These are phyloP conservation scores for Coilia nasus DNA, from an alignment of 2,797 vertebrate species.

Conservation along the genomic window DNA sequence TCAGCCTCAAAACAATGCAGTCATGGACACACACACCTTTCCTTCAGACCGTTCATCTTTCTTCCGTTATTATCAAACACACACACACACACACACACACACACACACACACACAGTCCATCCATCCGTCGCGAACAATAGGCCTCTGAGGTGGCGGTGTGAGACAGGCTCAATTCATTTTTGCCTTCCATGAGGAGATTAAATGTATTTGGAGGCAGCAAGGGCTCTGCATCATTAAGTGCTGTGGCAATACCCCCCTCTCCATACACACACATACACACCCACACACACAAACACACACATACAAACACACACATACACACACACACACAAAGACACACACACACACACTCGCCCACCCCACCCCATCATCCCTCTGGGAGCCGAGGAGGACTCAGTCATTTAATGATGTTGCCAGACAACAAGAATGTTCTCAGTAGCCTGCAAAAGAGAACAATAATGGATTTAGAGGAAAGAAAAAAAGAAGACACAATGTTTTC, in stretches of 20 bases:
- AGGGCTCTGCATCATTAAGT: constrained; percentile 45
- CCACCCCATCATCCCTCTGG: neutral
- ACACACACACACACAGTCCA: constrained; percentile 24
- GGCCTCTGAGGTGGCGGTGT: constrained; percentile 18
- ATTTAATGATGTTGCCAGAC: constrained; percentile 41
- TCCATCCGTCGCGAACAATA: constrained; percentile 6
- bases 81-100: neutral
- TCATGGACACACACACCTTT: neutral
- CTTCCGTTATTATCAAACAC: neutral
- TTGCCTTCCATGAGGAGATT: constrained; percentile 34
- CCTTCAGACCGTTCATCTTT: neutral
- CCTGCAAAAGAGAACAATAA: constrained; percentile 40
- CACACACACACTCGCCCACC: neutral
- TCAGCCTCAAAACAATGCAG: neutral
- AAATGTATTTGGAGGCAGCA: constrained; percentile 36
- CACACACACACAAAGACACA: too few relatives aligned
- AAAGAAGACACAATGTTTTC: constrained; percentile 24
- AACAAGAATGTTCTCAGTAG: constrained; percentile 3
- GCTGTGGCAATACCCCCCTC: constrained; percentile 36
- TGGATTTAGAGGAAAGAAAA: constrained; percentile 28
- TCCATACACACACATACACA: too few relatives aligned
- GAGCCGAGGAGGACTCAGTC: constrained; percentile 35
- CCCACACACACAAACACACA: too few relatives aligned
- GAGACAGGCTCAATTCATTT: constrained; percentile 11
- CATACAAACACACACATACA: too few relatives aligned